Evolutionary conservation across 1,140 invertebrate species (phyloP), one percentile per base, ranked within the genome.

Genomic region (Pentalonia nigronervosa): DNA sequence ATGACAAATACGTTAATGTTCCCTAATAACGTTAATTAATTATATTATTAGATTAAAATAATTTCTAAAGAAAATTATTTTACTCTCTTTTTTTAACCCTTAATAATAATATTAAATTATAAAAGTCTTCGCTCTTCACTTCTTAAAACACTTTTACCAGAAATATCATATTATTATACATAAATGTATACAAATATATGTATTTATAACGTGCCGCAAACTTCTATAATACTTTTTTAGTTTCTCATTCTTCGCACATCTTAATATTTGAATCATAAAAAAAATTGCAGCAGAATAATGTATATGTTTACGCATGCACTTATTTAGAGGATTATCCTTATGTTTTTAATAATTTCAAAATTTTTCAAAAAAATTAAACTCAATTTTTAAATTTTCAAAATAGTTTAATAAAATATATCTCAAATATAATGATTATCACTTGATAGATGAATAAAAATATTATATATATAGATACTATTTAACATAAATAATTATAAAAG

Each of bases 1-100:
- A 91, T 91, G 60, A 91, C 56, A 91, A 91, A 91, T 91, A 91
- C 53, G 90, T 76, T 91, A 91, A 91, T 76, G 60, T 81, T 91
- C 90, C 30, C 56, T 91, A 91, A 76, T 76, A 91, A 91, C 90
- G 36, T 67, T 91, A 91, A 91, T 91, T 76, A 91, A 91, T 76
- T 36, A 76, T 81, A 91, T 81, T 91, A 91, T 76, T 91, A 76
- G 60, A 91, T 91, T 81, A 67, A 81, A 76, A 76, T 81, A 47
- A 89, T 56, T 89, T 56, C 34, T 41, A 56, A 89, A 89, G 87
- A 89, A 89, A 89, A 89, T 89, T 76, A 76, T 76, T 89, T 23
- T 41, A 36, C 88, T 53, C 50, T 3, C 36, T 50, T 89, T 89
- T 41, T 89, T 89, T 53, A 89, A 89, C 87, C n/a, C 87, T 89